Evolutionary conservation across 1,140 invertebrate species (phyloP), one percentile per base, ranked within the genome.

Genomic region (Drosophila parvula): DNA sequence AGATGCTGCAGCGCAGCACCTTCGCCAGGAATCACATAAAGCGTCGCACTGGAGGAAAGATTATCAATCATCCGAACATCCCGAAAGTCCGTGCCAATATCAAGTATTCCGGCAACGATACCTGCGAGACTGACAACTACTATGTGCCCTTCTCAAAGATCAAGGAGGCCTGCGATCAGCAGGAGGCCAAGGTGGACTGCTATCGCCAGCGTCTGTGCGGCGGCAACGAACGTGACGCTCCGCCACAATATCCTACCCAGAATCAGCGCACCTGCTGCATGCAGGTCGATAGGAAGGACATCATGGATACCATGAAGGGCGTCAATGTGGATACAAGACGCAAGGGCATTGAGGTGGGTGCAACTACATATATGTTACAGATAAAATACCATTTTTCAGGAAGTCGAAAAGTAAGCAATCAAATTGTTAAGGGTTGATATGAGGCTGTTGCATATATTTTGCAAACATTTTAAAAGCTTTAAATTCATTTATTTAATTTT

Each of bases 331-430:
- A 91, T 51, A 85, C 86, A 0, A 62, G 83, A 10, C 79, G 81
- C 16, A 91, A 92, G 60, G 91, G 91, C 6, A 91, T 92, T 9
- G 91, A 92, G 90, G 90, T 91, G 30, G 84, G 81, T 27, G n/a
- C 0, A 10, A 12, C 10, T 36, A 5, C 11, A 12, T 12, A 32
- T 8, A 5, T 28, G n/a, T 22, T 22, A 22, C 22, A 22, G 22
- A 22, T 22, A 1, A 2, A 22, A 22, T 22, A 22, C 22, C 22
- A 22, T 22, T 22, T 22, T 22, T 22, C 1, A 22, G 22, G 22
- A 22, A 1, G 22, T 22, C 22, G 22, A 22, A 22, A 22, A 22
- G 22, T 22, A 22, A n/a, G n/a, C n/a, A n/a, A n/a, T n/a, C n/a
- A n/a, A n/a, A n/a, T n/a, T n/a, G n/a, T n/a, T n/a, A n/a, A n/a